A percentile compares a stretch with the other conserved stretches of the same genome.
These are phyloP conservation scores for Mugil cephalus DNA, from an alignment of 2,113 vertebrate species.

Conservation along the genomic window DNA sequence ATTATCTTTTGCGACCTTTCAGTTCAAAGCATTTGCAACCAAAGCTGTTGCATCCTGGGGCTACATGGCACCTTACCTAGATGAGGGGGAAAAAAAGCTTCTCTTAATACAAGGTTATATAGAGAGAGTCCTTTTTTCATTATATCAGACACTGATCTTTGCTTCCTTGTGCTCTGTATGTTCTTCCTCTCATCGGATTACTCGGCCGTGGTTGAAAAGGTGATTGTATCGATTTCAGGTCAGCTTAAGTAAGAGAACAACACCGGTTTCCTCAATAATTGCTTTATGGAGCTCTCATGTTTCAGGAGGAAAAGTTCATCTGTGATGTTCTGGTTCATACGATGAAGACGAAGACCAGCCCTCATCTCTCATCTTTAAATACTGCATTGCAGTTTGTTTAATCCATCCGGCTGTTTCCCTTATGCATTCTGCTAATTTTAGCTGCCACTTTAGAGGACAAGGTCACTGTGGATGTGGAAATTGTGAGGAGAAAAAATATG, in stretches of 20 bases:
- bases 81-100: neutral
- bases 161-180: slow-evolving; percentile 6
- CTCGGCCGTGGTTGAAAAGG: slow-evolving; percentile 20
- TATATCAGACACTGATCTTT: slow-evolving; percentile 24
- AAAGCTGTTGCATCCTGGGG: slow-evolving; percentile 1
- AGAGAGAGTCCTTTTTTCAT: neutral
- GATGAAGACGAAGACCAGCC: neutral
- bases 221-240: slow-evolving; percentile 54
- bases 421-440: slow-evolving; percentile 66
- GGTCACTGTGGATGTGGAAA: slow-evolving; percentile 40
- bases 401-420: slow-evolving; percentile 28
- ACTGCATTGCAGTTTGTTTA: slow-evolving; percentile 62
- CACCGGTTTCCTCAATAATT: slow-evolving; percentile 43
- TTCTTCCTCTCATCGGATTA: slow-evolving; percentile 38
- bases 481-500: slow-evolving; percentile 10
- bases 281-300: slow-evolving; percentile 39
- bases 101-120: neutral
- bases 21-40: slow-evolving; percentile 15
- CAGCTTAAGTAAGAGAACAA: slow-evolving; percentile 54
- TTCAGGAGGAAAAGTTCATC: slow-evolving; percentile 42
- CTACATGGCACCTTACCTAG: neutral
- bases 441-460: slow-evolving; percentile 50
- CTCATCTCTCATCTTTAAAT: slow-evolving; percentile 7
- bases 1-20: slow-evolving; percentile 25
- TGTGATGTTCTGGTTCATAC: neutral